These are phyloP conservation scores for Penaeus monodon DNA, from an alignment of 2,888 invertebrate species.

Conservation along the genomic window DNA sequence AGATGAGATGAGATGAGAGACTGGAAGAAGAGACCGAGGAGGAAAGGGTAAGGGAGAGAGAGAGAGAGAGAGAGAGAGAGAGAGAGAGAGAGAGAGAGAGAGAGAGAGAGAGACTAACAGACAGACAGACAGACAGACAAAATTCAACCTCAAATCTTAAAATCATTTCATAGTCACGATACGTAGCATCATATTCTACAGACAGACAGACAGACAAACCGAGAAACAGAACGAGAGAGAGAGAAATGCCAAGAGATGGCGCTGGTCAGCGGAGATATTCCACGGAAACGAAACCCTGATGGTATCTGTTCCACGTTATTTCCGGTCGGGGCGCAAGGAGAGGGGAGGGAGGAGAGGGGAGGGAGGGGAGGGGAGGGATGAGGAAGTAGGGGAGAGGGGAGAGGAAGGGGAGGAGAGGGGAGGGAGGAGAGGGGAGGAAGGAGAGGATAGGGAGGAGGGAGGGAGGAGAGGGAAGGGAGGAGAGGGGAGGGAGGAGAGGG, in stretches of 20 bases:
- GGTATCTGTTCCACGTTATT: background rate
- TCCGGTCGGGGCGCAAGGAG: background rate
- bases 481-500: conserved; percentile 3
- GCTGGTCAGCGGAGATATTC: background rate
- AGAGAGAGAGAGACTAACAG: background rate
- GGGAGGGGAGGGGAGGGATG: too few relatives aligned
- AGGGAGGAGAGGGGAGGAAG: background rate
- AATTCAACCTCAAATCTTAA: background rate
- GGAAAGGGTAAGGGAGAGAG: background rate
- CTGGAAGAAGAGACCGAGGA: background rate
- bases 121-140: background rate
- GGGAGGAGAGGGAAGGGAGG: background rate
- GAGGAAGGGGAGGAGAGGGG: background rate
- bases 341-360: background rate
- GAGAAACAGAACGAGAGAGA: too few relatives aligned
- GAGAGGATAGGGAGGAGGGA: background rate
- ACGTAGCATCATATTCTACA: background rate
- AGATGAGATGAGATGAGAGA: too few relatives aligned
- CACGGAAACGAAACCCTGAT: background rate
- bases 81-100: conserved; percentile 34
- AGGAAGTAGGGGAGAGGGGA: background rate
- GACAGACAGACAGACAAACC: too few relatives aligned
- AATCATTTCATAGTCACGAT: background rate
- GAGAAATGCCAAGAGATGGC: background rate
- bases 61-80: conserved; percentile 8